Evolutionary conservation across 2,888 invertebrate species (phyloP).

Genomic region (Cremastinae sp.): DNA sequence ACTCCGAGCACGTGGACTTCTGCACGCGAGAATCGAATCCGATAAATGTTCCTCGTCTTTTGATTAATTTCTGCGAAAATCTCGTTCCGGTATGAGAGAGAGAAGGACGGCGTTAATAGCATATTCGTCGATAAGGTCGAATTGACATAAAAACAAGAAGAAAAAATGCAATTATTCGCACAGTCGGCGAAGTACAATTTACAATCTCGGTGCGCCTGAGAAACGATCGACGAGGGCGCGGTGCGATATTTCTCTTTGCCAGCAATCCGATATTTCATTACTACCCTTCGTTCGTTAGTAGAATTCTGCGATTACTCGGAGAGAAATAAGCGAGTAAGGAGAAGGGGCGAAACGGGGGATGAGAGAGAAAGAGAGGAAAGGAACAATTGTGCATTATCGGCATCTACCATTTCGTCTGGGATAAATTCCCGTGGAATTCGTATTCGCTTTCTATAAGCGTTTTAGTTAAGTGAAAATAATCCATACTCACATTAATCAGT

Average conservation of each 20-base stretch:
- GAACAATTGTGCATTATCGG: slow-evolving; percentile 37
- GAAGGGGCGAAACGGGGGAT: slow-evolving; percentile 8
- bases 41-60: background rate
- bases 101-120: background rate
- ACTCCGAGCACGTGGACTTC: no score
- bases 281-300: slow-evolving; percentile 48
- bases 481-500: background rate
- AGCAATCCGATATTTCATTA: slow-evolving; percentile 48
- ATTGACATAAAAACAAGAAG: background rate
- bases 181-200: slow-evolving; percentile 15
- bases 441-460: slow-evolving; percentile 53
- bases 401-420: slow-evolving; percentile 31
- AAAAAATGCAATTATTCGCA: slow-evolving; percentile 37
- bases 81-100: no score
- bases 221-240: slow-evolving; percentile 26
- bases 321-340: slow-evolving; percentile 42
- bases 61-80: background rate
- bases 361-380: slow-evolving; percentile 1
- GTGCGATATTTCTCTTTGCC: slow-evolving; percentile 41
- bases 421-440: slow-evolving; percentile 62
- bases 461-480: slow-evolving; percentile 4
- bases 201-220: slow-evolving; percentile 34
- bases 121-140: slow-evolving; percentile 5
- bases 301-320: slow-evolving; percentile 32
- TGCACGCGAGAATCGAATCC: no score